Conservation (phyloP, 1,140 invertebrate genomes). For the Physella acuta region DNA sequence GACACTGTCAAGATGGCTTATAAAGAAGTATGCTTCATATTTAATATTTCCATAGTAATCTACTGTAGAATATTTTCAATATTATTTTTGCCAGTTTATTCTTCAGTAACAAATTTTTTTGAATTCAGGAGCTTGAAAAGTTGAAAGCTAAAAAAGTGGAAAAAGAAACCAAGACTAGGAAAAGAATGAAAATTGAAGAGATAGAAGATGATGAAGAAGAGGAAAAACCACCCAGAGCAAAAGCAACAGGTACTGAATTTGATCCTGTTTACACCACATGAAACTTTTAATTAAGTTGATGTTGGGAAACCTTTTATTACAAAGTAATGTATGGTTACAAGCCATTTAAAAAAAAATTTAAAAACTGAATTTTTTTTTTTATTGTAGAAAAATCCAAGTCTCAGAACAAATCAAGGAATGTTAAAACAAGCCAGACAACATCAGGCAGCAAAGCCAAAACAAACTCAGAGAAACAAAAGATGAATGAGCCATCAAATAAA, state of each 20-base stretch:
- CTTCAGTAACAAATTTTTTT: too few species aligned
- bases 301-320: too few species aligned
- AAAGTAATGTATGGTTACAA: too few species aligned
- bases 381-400: constrained; percentile 12
- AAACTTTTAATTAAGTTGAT: too few species aligned
- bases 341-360: too few species aligned
- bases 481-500: not conserved
- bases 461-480: constrained; percentile 8
- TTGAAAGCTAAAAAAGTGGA: constrained; percentile 23
- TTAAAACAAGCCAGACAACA: not conserved
- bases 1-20: constrained; percentile 49
- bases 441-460: constrained; percentile 12
- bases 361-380: too few species aligned
- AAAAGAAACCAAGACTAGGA: constrained; percentile 21
- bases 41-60: too few species aligned
- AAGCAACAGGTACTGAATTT: constrained; percentile 12
- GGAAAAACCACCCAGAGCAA: constrained; percentile 5
- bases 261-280: too few species aligned
- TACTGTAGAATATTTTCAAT: too few species aligned
- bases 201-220: constrained; percentile 32
- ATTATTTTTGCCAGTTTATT: too few species aligned
- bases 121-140: constrained; percentile 30
- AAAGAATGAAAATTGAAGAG: constrained; percentile 35
- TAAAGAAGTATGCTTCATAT: constrained; percentile 46
- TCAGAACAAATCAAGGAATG: constrained; percentile 8